Conservation (phyloP, 2,113 vertebrate species). For the Myiozetetes cayanensis region DNA sequence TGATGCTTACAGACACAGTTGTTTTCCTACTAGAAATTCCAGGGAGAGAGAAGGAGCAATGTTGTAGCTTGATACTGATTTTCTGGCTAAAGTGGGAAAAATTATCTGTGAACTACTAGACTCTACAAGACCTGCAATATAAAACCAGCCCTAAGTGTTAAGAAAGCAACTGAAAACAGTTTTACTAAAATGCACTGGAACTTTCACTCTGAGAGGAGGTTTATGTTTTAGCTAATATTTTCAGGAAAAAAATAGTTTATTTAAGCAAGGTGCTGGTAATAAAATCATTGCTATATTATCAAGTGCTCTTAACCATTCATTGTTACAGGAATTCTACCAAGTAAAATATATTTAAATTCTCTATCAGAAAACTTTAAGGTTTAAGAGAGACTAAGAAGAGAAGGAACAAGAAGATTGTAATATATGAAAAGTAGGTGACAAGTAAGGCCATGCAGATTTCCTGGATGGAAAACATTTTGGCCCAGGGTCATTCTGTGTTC, state of each 20-base stretch:
- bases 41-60: not conserved
- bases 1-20: not conserved
- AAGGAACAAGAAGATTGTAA: not conserved
- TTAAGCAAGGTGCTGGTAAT: not conserved
- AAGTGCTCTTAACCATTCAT: not conserved
- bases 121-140: not conserved
- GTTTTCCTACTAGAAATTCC: not conserved
- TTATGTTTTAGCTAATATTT: not conserved
- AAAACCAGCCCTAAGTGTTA: not conserved
- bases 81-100: not conserved
- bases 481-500: not conserved
- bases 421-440: not conserved
- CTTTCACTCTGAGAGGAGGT: not conserved
- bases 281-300: not conserved
- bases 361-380: not conserved
- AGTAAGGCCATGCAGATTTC: not conserved
- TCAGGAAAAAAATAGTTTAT: not conserved
- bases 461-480: not conserved
- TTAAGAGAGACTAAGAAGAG: not conserved
- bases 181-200: not conserved
- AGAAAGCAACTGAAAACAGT: not conserved
- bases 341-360: not conserved
- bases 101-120: not conserved
- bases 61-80: not conserved
- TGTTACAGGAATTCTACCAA: not conserved